These are phyloP conservation scores for Crocidura indochinensis DNA, from an alignment of 2,797 vertebrate species.

Conservation along the genomic window DNA sequence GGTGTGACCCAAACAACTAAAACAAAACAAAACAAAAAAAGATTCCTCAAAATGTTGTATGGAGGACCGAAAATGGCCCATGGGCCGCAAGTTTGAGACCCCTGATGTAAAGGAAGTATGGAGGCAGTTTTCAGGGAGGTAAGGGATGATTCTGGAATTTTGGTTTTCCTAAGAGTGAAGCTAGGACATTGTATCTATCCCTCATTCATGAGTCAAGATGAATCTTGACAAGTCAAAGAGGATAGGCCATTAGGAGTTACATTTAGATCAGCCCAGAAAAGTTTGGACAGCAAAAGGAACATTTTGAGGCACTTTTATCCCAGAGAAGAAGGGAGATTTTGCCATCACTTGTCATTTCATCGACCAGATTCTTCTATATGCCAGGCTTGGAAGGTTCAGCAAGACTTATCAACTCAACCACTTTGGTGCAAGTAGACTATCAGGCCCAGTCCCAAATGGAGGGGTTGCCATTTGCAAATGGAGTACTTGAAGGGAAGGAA, in stretches of 20 bases:
- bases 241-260: conserved; percentile 8
- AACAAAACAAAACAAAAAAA: no score
- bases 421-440: neutral
- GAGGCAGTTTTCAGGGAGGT: conserved; percentile 10
- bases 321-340: neutral
- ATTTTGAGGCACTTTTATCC: neutral
- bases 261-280: conserved; percentile 12
- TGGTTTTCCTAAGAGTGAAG: conserved; percentile 46
- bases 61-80: no score
- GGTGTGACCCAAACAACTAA: no score
- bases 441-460: neutral
- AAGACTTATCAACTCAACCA: neutral
- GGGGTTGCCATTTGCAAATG: neutral
- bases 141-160: conserved; percentile 40
- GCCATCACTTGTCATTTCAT: conserved; percentile 1
- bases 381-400: neutral
- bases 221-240: neutral
- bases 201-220: conserved; percentile 31
- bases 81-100: no score
- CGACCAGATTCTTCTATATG: neutral
- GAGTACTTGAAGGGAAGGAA: neutral
- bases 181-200: conserved; percentile 1
- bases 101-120: no score
- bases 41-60: no score
- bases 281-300: conserved; percentile 19